Base-by-base conservation (phyloP, 2,888 invertebrate species). In the Protophormia terraenovae region DNA sequence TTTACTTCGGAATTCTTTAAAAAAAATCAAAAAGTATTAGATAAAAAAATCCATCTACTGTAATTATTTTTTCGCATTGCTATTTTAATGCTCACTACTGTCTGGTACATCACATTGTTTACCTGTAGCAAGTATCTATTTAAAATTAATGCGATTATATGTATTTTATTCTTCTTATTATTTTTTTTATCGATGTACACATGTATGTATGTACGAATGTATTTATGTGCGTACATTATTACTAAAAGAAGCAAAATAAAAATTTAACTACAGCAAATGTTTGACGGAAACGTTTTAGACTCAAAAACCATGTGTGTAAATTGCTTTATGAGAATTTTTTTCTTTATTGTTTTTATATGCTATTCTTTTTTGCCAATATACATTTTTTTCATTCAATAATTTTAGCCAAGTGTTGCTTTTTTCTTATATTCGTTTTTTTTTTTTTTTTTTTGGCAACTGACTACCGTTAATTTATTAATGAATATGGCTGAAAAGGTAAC, bases 381-480 rank as follows among this genome's bases (percentile, higher is more conserved):
- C n/a, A n/a, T 41, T 50, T 41, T 41, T 58, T 72, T 27, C 76
- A 32, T 55, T 76, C 76, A 76, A 64, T 55, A 76, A 55, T 5
- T 35, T 16, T 6, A n/a, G 14, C 27, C n/a, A 72, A 58, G 7
- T 73, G 45, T 62, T 60, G 27, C 58, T 53, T 22, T 60, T 29
- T 60, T 5, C 8, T 29, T 72, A 22, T 62, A 53, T 32, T 41
- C 41, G 16, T 24, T 41, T 47, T 35, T 29, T 24, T 47, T 24
- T 16, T 62, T 19, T 22, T 10, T 22, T 22, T 50, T 62, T 32
- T 41, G 19, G 38, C 41, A 38, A 64, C 22, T 50, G 67, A 76
- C 76, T 80, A 76, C 80, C 80, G 84, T 84, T 84, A 80, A 83
- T 76, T 79, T 84, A 47, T 76, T 79, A 84, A 84, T 76, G 80